Conservation (phyloP, 2,797 vertebrate genomes). For the Dallia pectoralis region DNA sequence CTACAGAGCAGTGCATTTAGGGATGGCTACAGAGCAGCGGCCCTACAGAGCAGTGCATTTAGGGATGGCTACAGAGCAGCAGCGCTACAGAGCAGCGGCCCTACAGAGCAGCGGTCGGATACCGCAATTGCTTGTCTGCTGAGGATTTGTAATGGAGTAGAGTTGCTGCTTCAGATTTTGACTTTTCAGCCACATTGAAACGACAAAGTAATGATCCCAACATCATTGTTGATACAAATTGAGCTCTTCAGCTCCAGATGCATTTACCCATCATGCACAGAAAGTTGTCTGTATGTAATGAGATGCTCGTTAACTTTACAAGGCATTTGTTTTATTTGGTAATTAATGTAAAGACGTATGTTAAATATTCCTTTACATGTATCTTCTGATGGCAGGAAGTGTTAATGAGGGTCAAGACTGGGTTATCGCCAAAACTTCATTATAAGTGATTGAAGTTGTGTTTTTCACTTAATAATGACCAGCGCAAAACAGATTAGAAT, state of each 20-base stretch:
- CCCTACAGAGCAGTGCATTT: conserved; percentile 55
- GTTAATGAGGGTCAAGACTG: conserved; percentile 3
- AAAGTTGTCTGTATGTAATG: background rate
- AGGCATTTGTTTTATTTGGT: conserved; percentile 15
- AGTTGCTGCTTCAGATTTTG: conserved; percentile 69
- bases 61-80: conserved; percentile 67
- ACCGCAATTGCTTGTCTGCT: conserved; percentile 71
- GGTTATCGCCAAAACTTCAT: background rate
- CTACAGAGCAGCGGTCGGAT: conserved; percentile 73
- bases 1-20: no score
- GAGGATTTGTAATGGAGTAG: conserved; percentile 77
- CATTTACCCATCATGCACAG: conserved; percentile 20
- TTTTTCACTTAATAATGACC: background rate
- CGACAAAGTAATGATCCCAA: conserved; percentile 61
- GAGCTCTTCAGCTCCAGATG: conserved; percentile 43
- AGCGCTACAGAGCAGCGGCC: no score
- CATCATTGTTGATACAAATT: conserved; percentile 51
- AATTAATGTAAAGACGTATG: conserved; percentile 14
- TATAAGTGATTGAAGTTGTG: background rate
- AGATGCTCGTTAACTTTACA: conserved; percentile 26
- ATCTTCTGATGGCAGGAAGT: background rate
- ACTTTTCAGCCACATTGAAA: conserved; percentile 65
- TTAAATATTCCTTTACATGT: background rate
- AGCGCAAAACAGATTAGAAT: conserved; percentile 9
- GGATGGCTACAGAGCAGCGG: no score